Conservation (phyloP, 2,113 vertebrate species). For the Ursus arctos region DNA sequence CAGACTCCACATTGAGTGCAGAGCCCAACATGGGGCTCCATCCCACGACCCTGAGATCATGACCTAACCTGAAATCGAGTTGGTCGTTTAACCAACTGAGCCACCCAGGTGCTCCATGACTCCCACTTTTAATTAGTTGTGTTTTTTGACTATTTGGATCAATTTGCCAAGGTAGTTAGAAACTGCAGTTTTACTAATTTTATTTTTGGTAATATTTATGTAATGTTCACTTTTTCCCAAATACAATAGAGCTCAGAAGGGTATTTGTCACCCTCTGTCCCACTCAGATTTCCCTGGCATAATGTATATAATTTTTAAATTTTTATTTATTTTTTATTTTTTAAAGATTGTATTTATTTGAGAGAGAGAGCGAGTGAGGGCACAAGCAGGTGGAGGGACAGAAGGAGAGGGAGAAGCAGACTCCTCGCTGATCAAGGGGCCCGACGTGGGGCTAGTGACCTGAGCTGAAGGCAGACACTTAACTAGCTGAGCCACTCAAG, state of each 20-base stretch:
- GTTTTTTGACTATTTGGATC: constrained; percentile 30
- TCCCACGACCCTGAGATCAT: not conserved
- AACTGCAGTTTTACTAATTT: constrained; percentile 28
- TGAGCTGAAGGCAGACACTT: not conserved
- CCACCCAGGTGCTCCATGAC: not conserved
- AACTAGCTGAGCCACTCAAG: not conserved
- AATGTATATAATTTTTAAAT: not conserved
- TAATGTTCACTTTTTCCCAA: constrained; percentile 22
- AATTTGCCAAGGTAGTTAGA: constrained; percentile 40
- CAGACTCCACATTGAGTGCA: not conserved
- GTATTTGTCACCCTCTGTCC: not conserved
- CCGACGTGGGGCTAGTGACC: not conserved
- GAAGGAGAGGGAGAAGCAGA: not conserved
- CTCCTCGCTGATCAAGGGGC: not conserved
- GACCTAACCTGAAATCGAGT: not conserved
- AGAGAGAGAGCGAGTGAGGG: not conserved
- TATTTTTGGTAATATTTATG: constrained; percentile 30
- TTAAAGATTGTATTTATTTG: not conserved
- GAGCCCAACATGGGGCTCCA: not conserved
- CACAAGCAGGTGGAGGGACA: not conserved
- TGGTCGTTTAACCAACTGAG: not conserved
- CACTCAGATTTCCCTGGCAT: not conserved
- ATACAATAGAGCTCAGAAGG: not conserved
- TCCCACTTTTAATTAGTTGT: not conserved
- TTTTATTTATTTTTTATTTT: not conserved